Percentiles rank a stretch among this genome's conserved stretches.
Evolutionary conservation across 1,140 invertebrate species (phyloP).

Genomic region (Philotrypesis tridentata): DNA sequence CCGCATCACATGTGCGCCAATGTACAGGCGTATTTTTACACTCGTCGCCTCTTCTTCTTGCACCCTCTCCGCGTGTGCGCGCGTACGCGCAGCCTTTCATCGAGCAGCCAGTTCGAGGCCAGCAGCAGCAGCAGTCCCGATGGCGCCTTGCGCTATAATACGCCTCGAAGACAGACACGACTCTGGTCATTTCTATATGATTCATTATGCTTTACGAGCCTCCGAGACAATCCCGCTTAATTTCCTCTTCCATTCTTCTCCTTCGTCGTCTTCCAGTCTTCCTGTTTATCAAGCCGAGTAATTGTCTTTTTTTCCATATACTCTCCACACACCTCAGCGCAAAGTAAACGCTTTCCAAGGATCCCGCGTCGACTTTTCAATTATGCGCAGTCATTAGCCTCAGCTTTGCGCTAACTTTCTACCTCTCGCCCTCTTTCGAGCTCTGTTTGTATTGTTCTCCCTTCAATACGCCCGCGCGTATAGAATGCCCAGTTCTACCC

Average conservation of each 20-base stretch:
- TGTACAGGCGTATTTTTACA: slow-evolving; percentile 61
- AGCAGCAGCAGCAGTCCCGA: neutral
- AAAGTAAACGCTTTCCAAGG: no score
- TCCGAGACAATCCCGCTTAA: neutral
- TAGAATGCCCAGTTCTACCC: neutral
- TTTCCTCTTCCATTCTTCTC: neutral
- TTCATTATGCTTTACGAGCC: neutral
- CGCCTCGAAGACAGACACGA: neutral
- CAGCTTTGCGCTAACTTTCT: neutral
- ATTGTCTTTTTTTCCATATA: neutral
- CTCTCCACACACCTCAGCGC: no score
- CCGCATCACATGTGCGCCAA: neutral
- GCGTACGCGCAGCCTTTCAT: neutral
- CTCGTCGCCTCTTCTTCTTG: slow-evolving; percentile 7
- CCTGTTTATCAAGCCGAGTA: no score
- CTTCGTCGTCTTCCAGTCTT: neutral
- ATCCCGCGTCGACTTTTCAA: no score
- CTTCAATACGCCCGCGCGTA: neutral
- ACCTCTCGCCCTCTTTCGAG: neutral
- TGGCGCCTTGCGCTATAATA: neutral
- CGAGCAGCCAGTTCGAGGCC: neutral
- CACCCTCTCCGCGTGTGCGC: no score
- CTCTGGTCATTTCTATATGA: neutral
- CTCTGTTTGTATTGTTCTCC: slow-evolving; percentile 3
- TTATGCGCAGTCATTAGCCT: no score